Evolutionary conservation across 2,797 vertebrate genomes (phyloP).

Genomic region (Notolabrus celidotus): DNA sequence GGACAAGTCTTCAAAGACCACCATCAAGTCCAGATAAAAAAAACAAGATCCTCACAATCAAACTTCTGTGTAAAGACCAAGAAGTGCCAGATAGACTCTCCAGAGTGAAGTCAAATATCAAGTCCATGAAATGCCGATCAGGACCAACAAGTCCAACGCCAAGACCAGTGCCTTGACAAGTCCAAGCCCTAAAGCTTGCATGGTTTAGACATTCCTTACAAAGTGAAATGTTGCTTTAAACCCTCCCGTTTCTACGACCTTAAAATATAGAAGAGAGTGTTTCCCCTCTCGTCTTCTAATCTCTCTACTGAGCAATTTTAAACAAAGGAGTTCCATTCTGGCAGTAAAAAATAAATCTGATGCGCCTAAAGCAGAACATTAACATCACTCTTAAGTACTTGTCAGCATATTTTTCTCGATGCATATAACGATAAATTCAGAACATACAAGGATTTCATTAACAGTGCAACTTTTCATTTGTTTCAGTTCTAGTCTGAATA

Average conservation of each 20-base stretch:
- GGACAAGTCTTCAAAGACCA: too few species aligned
- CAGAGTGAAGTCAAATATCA: too few species aligned
- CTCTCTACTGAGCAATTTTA: conserved; percentile 2
- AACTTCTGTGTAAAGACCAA: too few species aligned
- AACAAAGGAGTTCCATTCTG: conserved; percentile 16
- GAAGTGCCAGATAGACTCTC: too few species aligned
- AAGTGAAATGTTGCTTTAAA: conserved; percentile 39
- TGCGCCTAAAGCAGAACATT: conserved; percentile 25
- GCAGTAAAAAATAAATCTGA: conserved; percentile 35
- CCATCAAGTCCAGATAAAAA: too few species aligned
- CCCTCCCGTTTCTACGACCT: neutral
- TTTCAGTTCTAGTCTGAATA: conserved; percentile 27
- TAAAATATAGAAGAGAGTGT: conserved; percentile 2
- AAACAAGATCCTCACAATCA: too few species aligned
- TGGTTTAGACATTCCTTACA: neutral
- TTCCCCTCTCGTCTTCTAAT: conserved; percentile 4
- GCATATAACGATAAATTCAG: conserved; percentile 38
- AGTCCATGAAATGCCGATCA: too few species aligned
- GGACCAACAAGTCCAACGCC: neutral
- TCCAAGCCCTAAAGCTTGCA: neutral
- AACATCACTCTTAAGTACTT: conserved; percentile 42
- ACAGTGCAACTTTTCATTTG: conserved; percentile 63
- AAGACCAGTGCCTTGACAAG: neutral
- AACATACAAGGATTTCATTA: conserved; percentile 37
- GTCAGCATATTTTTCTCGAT: conserved; percentile 31